Conservation (phyloP, 2,797 vertebrate genomes). For the Gymnoscopelus microlampas region DNA sequence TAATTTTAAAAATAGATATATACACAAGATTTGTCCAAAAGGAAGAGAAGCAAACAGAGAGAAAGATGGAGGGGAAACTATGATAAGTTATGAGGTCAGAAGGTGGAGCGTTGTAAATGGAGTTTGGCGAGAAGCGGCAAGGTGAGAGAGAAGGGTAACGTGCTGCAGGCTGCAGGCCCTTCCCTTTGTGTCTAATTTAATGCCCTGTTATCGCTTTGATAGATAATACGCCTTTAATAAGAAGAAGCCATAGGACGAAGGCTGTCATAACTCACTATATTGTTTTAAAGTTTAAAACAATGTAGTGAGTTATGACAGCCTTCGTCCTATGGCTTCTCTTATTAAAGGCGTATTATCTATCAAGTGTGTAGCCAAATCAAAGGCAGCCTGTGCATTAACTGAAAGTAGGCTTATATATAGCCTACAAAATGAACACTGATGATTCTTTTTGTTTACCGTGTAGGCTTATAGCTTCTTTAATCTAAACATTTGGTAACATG, state of each 20-base stretch:
- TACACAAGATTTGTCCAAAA: background rate
- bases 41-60: background rate
- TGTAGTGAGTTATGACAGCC: too few species aligned
- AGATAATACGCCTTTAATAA: too few species aligned
- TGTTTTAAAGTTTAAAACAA: background rate
- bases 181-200: constrained; percentile 34
- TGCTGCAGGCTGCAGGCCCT: constrained; percentile 43
- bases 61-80: background rate
- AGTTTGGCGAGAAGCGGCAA: constrained; percentile 21
- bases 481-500: too few species aligned
- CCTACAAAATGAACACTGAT: too few species aligned
- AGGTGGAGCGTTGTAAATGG: constrained; percentile 35
- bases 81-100: background rate
- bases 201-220: constrained; percentile 37
- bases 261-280: constrained; percentile 44
- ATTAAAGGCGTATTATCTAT: too few species aligned
- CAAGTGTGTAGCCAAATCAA: background rate
- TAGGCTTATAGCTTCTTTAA: too few species aligned
- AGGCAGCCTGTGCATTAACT: background rate
- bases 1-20: too few species aligned
- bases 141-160: constrained; percentile 53
- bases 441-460: too few species aligned
- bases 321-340: too few species aligned
- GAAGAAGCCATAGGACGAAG: background rate
- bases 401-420: too few species aligned